Conservation (phyloP, 2,888 invertebrate species). For the Heterodera filipjevi region DNA sequence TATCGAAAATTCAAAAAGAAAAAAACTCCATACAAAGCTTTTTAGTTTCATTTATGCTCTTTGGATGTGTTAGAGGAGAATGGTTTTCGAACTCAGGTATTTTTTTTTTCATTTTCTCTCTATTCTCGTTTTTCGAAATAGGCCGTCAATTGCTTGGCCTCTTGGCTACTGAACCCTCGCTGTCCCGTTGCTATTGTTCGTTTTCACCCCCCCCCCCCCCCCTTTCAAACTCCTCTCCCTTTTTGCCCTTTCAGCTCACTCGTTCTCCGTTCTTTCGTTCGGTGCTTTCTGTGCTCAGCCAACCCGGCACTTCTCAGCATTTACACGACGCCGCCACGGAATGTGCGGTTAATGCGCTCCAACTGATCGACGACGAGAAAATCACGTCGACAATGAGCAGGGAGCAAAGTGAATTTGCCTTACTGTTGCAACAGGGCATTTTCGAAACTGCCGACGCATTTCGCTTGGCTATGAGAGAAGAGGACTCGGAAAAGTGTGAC, state of each 20-base stretch:
- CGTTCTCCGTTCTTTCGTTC: conserved; percentile 65
- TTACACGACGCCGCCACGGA: conserved; percentile 39
- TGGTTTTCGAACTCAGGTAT: background rate
- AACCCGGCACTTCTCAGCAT: background rate
- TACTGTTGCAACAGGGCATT: conserved; percentile 33
- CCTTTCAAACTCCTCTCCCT: background rate
- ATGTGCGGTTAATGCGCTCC: conserved; percentile 35
- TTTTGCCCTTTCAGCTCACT: conserved; percentile 69
- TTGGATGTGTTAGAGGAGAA: conserved; percentile 11
- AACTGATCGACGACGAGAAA: conserved; percentile 29
- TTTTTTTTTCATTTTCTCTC: background rate
- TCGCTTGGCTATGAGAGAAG: conserved; percentile 86
- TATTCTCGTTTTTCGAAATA: conserved; percentile 16
- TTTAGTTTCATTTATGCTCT: conserved; percentile 24
- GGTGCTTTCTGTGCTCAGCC: conserved; percentile 67
- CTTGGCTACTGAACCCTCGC: conserved; percentile 85
- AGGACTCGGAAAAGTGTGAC: conserved; percentile 83
- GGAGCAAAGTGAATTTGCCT: conserved; percentile 25
- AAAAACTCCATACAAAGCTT: too few species aligned
- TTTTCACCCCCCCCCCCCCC: background rate
- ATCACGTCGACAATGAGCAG: background rate
- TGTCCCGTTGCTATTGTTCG: conserved; percentile 73
- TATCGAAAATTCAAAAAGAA: too few species aligned
- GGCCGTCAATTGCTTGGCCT: conserved; percentile 76
- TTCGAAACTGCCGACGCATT: conserved; percentile 79